These are phyloP conservation scores for Cephus pygmeus DNA, from an alignment of 2,888 invertebrate genomes.

Conservation along the genomic window DNA sequence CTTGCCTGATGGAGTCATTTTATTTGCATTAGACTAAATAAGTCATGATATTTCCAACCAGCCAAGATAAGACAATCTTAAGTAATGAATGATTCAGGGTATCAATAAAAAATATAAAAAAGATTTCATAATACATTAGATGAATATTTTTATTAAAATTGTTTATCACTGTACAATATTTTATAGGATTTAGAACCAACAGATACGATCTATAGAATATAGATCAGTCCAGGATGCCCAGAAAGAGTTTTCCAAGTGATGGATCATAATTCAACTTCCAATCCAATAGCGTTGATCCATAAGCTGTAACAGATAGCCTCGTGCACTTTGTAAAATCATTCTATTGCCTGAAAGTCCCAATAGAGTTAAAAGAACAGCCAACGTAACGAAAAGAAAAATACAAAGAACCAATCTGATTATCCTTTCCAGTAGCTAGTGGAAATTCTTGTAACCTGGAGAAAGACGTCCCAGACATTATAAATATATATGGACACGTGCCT, in stretches of 20 bases:
- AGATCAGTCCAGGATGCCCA: not conserved
- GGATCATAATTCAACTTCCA: not conserved
- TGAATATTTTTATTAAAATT: not conserved
- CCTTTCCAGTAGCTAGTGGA: not conserved
- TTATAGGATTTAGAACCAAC: not conserved
- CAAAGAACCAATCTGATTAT: not conserved
- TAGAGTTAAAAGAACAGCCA: not conserved
- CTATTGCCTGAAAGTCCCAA: not conserved
- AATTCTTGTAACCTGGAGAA: not conserved
- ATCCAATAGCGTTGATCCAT: not conserved
- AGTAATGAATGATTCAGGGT: not conserved
- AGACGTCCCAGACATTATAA: no score
- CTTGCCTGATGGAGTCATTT: not conserved
- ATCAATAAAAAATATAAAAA: not conserved
- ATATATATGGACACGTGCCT: no score
- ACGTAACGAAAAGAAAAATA: not conserved
- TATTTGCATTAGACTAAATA: not conserved
- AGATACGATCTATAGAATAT: not conserved
- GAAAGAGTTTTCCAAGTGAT: not conserved
- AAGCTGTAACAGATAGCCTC: not conserved
- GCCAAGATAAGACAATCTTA: not conserved
- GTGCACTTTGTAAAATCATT: not conserved
- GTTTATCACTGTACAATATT: not conserved
- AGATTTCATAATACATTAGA: not conserved
- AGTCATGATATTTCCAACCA: not conserved